These are phyloP conservation scores for Plumapathes pennacea DNA, from an alignment of 92 coral and sea anemone genomes.

Conservation along the genomic window DNA sequence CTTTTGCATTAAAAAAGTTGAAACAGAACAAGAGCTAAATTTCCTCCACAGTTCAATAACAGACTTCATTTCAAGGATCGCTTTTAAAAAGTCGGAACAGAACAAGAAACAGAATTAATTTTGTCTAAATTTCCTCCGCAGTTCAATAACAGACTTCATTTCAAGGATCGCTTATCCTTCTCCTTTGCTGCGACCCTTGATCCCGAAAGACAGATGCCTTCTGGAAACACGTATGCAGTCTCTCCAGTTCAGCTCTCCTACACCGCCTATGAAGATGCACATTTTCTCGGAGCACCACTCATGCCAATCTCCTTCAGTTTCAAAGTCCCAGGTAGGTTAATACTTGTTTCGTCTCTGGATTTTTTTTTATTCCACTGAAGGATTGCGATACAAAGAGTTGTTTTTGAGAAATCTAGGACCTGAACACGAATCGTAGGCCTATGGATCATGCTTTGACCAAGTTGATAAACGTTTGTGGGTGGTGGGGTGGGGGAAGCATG, in stretches of 20 bases:
- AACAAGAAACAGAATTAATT: too few species aligned
- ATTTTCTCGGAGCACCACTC: slow-evolving; percentile 55
- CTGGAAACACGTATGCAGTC: slow-evolving; percentile 78
- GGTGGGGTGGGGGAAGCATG: too few species aligned
- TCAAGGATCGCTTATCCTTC: slow-evolving; percentile 64
- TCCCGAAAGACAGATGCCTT: slow-evolving; percentile 60
- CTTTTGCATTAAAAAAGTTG: not conserved
- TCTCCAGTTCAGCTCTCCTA: slow-evolving; percentile 82
- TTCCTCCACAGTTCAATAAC: slow-evolving; percentile 41
- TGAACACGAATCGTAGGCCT: slow-evolving; percentile 1
- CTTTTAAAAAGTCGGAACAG: not conserved
- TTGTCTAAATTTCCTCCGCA: slow-evolving; percentile 1
- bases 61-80: slow-evolving; percentile 73
- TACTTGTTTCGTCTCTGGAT: not conserved
- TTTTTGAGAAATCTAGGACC: slow-evolving; percentile 1
- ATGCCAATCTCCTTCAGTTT: slow-evolving; percentile 64
- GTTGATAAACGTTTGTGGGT: too few species aligned
- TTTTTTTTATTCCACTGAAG: not conserved
- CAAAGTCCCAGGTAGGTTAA: slow-evolving; percentile 49
- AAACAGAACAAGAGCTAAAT: too few species aligned
- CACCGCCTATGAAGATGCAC: slow-evolving; percentile 29
- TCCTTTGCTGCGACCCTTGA: slow-evolving; percentile 71
- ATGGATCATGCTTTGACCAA: not conserved
- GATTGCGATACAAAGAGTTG: too few species aligned
- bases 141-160: slow-evolving; percentile 59